phyloP scores from a whole-genome alignment of 2,888 invertebrate genomes.

The Selenia dentaria region DNA sequence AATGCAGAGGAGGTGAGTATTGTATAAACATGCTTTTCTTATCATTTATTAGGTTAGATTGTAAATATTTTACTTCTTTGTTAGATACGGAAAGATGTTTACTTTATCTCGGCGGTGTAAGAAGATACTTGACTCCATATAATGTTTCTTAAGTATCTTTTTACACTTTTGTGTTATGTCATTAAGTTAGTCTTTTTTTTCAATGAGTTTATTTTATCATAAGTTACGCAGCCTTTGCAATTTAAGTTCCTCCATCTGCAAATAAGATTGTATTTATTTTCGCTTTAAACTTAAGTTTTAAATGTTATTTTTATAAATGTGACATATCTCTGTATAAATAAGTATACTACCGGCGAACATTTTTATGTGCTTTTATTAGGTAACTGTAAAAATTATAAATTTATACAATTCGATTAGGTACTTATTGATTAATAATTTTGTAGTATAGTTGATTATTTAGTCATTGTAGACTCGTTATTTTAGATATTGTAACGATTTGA shows the following conservation, averaged over 20 bases:
- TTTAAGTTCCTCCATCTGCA: slow-evolving; percentile 19
- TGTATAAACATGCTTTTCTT: slow-evolving; percentile 6
- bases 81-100: slow-evolving; percentile 23
- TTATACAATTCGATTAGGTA: neutral
- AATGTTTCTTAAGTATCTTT: slow-evolving; percentile 56
- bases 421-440: too few relatives aligned
- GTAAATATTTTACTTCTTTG: slow-evolving; percentile 40
- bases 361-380: neutral
- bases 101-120: slow-evolving; percentile 43
- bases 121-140: slow-evolving; percentile 56
- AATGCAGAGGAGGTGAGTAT: slow-evolving; percentile 1
- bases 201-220: too few relatives aligned
- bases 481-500: too few relatives aligned
- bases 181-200: neutral
- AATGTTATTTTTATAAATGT: slow-evolving; percentile 4
- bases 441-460: too few relatives aligned
- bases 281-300: neutral
- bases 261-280: slow-evolving; percentile 23
- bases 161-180: slow-evolving; percentile 37
- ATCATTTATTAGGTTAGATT: slow-evolving; percentile 29
- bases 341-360: neutral
- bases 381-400: neutral
- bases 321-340: slow-evolving; percentile 7
- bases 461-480: too few relatives aligned
- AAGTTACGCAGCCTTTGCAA: slow-evolving; percentile 22